Percentiles rank a stretch among this genome's conserved stretches.
phyloP scores from a whole-genome alignment of 2,888 invertebrate species.

The Hemaris fuciformis region DNA sequence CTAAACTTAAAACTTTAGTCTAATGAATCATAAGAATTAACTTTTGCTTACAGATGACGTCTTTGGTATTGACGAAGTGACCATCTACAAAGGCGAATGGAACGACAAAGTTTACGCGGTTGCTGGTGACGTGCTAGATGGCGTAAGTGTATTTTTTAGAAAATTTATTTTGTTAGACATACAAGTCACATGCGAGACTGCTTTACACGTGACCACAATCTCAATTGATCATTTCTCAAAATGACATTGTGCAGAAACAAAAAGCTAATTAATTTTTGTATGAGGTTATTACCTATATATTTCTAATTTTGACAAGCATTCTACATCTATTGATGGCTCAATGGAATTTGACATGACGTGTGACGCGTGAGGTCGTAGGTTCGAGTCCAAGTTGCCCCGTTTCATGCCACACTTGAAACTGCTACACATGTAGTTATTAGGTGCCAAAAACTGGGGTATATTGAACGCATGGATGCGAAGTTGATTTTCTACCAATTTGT shows the following conservation, averaged over 20 bases:
- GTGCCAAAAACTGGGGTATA: slow-evolving; percentile 71
- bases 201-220: too few relatives aligned
- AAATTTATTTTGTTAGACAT: neutral
- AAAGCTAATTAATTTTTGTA: too few relatives aligned
- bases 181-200: too few relatives aligned
- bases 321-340: neutral
- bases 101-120: slow-evolving; percentile 94
- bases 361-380: slow-evolving; percentile 41
- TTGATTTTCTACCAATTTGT: slow-evolving; percentile 42
- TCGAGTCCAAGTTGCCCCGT: slow-evolving; percentile 60
- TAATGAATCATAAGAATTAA: too few relatives aligned
- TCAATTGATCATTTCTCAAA: too few relatives aligned
- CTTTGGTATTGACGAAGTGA: slow-evolving; percentile 96
- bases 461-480: slow-evolving; percentile 60
- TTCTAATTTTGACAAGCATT: neutral
- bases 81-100: slow-evolving; percentile 93
- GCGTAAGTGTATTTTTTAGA: slow-evolving; percentile 82
- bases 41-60: slow-evolving; percentile 86
- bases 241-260: neutral
- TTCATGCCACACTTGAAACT: slow-evolving; percentile 76
- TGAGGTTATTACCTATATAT: neutral
- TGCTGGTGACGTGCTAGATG: slow-evolving; percentile 96
- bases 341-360: slow-evolving; percentile 31
- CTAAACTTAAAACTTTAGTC: too few relatives aligned
- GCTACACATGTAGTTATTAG: slow-evolving; percentile 63